Percentiles rank a stretch among this genome's conserved stretches.
These are phyloP conservation scores for Sylvietta virens DNA, from an alignment of 2,113 vertebrate species.

Conservation along the genomic window DNA sequence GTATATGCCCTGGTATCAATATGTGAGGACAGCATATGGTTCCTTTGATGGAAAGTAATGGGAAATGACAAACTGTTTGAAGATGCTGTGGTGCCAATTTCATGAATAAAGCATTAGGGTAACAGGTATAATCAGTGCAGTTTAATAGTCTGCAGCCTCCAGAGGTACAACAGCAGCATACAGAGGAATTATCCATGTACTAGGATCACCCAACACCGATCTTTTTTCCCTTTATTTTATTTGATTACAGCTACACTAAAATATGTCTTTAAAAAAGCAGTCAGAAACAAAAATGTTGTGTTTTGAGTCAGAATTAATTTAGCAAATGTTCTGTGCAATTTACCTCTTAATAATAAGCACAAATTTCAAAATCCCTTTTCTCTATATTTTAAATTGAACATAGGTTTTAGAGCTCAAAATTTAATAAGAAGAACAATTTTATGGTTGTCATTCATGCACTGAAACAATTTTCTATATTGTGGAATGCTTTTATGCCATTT, in stretches of 20 bases:
- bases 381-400: neutral
- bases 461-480: neutral
- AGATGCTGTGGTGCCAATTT: constrained; percentile 71
- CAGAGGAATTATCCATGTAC: neutral
- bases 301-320: neutral
- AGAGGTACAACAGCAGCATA: constrained; percentile 53
- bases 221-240: neutral
- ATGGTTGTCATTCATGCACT: neutral
- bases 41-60: constrained; percentile 81
- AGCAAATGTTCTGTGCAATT: accelerated
- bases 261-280: neutral
- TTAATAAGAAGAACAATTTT: neutral
- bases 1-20: constrained; percentile 12
- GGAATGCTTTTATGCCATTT: neutral
- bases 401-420: neutral
- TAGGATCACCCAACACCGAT: neutral
- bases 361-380: neutral
- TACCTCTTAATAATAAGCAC: neutral
- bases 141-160: constrained; percentile 75
- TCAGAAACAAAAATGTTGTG: neutral
- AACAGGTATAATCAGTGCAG: constrained; percentile 81
- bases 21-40: constrained; percentile 72
- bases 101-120: constrained; percentile 85
- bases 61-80: constrained; percentile 83
- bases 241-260: neutral